phyloP scores from a whole-genome alignment of 2,797 vertebrate genomes.

The Sebastes hopkinsi region DNA sequence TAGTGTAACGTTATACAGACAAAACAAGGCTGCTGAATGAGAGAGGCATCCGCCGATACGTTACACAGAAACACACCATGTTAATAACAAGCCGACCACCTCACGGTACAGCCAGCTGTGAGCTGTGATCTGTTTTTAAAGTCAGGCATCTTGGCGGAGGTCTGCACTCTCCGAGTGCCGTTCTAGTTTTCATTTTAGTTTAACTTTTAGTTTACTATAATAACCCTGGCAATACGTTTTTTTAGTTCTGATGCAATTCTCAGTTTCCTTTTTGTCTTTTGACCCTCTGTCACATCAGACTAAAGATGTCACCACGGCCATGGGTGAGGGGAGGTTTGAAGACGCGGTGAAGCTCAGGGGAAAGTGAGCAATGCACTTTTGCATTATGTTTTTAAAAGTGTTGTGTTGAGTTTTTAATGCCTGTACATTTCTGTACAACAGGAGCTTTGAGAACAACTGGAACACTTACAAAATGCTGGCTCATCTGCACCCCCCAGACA shows the following conservation, averaged over 20 bases:
- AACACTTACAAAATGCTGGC: slow-evolving; percentile 93
- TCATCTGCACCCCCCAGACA: slow-evolving; percentile 86
- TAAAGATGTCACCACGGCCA: slow-evolving; percentile 94
- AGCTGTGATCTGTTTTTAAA: too few relatives aligned
- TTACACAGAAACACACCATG: too few relatives aligned
- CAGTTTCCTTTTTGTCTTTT: neutral
- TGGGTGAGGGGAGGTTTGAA: slow-evolving; percentile 88
- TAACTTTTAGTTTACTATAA: neutral
- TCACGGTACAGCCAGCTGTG: too few relatives aligned
- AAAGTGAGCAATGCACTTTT: slow-evolving; percentile 81
- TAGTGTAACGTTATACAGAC: too few relatives aligned
- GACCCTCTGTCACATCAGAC: slow-evolving; percentile 80
- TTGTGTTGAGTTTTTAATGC: slow-evolving; percentile 2
- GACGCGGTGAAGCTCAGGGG: slow-evolving; percentile 92
- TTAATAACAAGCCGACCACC: too few relatives aligned
- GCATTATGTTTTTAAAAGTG: neutral
- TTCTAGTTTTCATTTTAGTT: neutral
- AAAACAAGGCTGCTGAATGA: too few relatives aligned
- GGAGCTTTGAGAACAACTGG: slow-evolving; percentile 98
- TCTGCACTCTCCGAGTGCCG: too few relatives aligned
- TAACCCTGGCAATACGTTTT: neutral
- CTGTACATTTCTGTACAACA: slow-evolving; percentile 49
- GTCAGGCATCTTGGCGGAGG: too few relatives aligned
- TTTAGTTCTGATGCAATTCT: neutral
- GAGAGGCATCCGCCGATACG: rapidly evolving